Base-by-base conservation (phyloP, 2,113 vertebrate genomes). In the Climacteris rufus region DNA sequence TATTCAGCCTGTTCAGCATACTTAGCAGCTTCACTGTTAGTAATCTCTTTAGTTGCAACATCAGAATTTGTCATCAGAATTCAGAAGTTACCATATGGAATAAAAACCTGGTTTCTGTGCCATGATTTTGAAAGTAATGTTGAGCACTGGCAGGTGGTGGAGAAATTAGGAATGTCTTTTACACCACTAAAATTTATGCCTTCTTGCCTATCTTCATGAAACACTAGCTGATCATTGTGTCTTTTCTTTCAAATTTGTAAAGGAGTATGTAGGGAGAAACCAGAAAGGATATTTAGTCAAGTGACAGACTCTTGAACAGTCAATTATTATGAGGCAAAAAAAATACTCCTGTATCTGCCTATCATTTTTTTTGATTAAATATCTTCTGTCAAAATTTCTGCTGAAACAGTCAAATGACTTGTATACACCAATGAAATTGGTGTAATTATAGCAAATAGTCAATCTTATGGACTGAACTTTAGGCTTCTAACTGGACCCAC, bases 281-380 rank as follows among this genome's bases (percentile, higher is more conserved):
- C 14, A 45, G 60, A 95, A 96, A 76, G 31, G 30, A 44, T 70
- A 61, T 65, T 83, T 89, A 93, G 90, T 95, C 44, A 92, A 92
- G 49, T 70, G 81, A 66, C 47, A 94, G 39, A 42, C 50, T 95
- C 90, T 24, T 88, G 66, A 71, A 77, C 47, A 87, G 37, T 70
- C n/a, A n/a, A n/a, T n/a, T n/a, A n/a, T n/a, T 75, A 11, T 25
- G 56, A 86, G 39, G 54, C 74, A 72, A 37, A 80, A 76, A 66
- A 90, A 47, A 75, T 80, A 61, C 75, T 93, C 40, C 86, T 11
- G 4, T 83, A 89, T 53, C 31, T 91, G 28, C 49, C 42, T 37
- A 76, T 63, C 93, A 28, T 53, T 40, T 82, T 82, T 93, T 93
- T 94, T 88, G 21, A 90, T 82, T 78, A 54, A 90, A 74, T 15